Evolutionary conservation across 2,888 invertebrate species (phyloP).

Genomic region (Sinhomidia bicolor): DNA sequence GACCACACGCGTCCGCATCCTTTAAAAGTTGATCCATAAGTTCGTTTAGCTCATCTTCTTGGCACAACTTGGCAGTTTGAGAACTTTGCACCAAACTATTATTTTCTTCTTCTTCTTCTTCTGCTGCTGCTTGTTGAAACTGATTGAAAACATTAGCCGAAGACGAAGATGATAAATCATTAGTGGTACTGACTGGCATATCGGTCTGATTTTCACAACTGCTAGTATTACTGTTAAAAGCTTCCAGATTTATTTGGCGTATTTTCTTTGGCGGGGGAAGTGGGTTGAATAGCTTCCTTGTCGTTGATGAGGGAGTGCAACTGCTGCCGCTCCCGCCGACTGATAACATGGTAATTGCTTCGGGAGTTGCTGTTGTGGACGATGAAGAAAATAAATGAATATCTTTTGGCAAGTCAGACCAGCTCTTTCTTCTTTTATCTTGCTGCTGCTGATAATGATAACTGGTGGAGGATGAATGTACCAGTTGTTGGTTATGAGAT

Average conservation of each 20-base stretch:
- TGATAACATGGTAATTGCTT: slow-evolving; percentile 56
- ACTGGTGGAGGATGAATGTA: slow-evolving; percentile 41
- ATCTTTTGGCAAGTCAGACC: slow-evolving; percentile 78
- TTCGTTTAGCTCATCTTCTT: slow-evolving; percentile 86
- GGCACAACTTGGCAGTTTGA: not conserved
- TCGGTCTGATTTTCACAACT: slow-evolving; percentile 51
- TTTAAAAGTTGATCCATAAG: slow-evolving; percentile 88
- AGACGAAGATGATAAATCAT: slow-evolving; percentile 57
- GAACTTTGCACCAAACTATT: slow-evolving; percentile 52
- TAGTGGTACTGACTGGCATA: not conserved
- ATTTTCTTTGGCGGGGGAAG: slow-evolving; percentile 79
- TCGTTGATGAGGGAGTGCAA: slow-evolving; percentile 57
- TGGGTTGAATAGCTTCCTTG: slow-evolving; percentile 77
- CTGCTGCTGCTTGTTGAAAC: slow-evolving; percentile 20
- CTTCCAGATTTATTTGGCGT: slow-evolving; percentile 78
- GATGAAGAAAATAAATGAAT: slow-evolving; percentile 61
- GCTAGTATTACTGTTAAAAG: slow-evolving; percentile 72
- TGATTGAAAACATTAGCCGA: slow-evolving; percentile 40
- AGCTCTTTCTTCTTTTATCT: slow-evolving; percentile 76
- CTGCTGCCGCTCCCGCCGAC: no score
- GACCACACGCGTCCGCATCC: slow-evolving; percentile 84
- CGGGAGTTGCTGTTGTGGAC: no score
- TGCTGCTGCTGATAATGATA: slow-evolving; percentile 51
- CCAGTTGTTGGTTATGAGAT: slow-evolving; percentile 10
- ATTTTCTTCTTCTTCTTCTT: slow-evolving; percentile 37